Base-by-base conservation (phyloP, 2,888 invertebrate genomes). In the Folsomia candida region DNA sequence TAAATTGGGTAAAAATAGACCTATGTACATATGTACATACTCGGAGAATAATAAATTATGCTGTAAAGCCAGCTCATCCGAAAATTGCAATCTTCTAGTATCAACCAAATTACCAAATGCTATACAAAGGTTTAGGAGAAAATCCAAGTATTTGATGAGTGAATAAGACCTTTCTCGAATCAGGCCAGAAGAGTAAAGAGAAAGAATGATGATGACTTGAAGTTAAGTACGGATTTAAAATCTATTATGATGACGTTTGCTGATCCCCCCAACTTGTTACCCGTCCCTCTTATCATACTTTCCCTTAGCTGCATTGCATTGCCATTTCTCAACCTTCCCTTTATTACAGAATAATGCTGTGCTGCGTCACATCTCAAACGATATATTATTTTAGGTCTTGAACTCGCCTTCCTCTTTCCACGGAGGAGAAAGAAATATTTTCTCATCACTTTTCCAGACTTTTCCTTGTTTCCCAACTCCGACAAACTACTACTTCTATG, bases 191-290 rank as follows among this genome's bases (percentile, higher is more conserved):
- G n/a, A n/a, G n/a, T n/a, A n/a, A n/a, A 37, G 14, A 37, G 14
- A 37, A 37, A 37, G 37, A 37, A 37, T 37, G 37, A 37, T 14
- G 37, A 37, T 37, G 14, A 37, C 14, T 37, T 37, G 6, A 37
- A 37, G 6, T 37, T 37, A 4, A 37, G 37, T 37, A 37, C 54
- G 54, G 54, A 54, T 54, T 54, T 54, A 54, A 54, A 54, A 54
- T 54, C 54, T 54, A 54, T 54, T 54, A 54, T 54, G 22, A 54
- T 22, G 54, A 54, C 54, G n/a, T 54, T 54, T 54, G 20, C 20
- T 54, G 54, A 54, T 54, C 54, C n/a, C 37, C 37, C 4, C 37
- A 37, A 37, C 37, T 37, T 37, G 4, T 37, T 37, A 37, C 14
- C 37, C 37, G 14, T 4, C 37, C 37, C 14, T 37, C 37, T 37